A percentile compares a stretch with the other conserved stretches of the same genome.
phyloP scores from a whole-genome alignment of 1,140 invertebrate genomes.

The Helicoverpa armigera region DNA sequence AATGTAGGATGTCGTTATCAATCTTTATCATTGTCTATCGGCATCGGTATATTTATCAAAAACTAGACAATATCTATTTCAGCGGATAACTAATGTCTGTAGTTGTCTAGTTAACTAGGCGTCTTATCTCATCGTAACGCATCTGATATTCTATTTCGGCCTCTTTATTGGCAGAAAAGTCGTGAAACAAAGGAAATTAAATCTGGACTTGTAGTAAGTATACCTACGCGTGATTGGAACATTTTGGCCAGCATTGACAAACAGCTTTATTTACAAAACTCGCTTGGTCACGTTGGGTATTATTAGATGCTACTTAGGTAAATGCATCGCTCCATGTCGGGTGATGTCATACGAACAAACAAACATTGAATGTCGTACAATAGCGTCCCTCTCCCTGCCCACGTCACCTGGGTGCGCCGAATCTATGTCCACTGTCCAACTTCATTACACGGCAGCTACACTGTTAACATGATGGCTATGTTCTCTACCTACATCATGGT shows the following conservation, averaged over 20 bases:
- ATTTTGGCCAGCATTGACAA: conserved; percentile 20
- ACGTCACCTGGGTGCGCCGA: conserved; percentile 77
- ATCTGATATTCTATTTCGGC: not conserved
- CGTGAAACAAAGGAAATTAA: conserved; percentile 3
- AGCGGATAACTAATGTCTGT: too few relatives aligned
- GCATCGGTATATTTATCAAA: too few relatives aligned
- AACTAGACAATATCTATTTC: too few relatives aligned
- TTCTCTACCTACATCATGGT: not conserved
- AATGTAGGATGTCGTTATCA: too few relatives aligned
- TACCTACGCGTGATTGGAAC: not conserved
- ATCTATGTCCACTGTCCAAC: conserved; percentile 65
- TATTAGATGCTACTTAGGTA: conserved; percentile 57
- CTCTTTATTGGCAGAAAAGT: not conserved
- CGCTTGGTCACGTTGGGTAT: conserved; percentile 54
- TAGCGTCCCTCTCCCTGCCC: conserved; percentile 68
- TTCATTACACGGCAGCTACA: conserved; percentile 37
- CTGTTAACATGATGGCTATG: conserved; percentile 8
- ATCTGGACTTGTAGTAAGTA: not conserved
- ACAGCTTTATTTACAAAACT: conserved; percentile 36
- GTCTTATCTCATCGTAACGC: too few relatives aligned
- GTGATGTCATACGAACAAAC: conserved; percentile 73
- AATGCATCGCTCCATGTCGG: conserved; percentile 67
- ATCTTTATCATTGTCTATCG: too few relatives aligned
- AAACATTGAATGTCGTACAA: conserved; percentile 69
- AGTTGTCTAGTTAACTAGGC: too few relatives aligned